Base-by-base conservation (phyloP, 1,140 invertebrate species). In the Papilio polytes region DNA sequence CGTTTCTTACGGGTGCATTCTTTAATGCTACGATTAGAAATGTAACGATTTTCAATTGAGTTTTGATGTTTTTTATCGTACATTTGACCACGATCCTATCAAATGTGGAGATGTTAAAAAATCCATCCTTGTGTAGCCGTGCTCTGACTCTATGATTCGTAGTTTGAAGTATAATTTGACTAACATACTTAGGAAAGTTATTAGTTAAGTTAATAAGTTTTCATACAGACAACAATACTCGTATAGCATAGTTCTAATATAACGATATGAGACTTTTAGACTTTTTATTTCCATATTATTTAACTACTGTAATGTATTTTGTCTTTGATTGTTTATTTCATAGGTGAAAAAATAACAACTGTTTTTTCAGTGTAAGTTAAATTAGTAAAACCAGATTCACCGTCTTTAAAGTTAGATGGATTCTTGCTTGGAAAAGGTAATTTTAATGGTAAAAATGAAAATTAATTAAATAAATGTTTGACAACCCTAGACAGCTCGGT, bases 1-100 rank as follows among this genome's bases (percentile, higher is more conserved):
- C 84, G 78, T 86, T 86, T 81, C 53, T 80, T 46, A 83, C 81
- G 78, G 82, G 81, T 84, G 83, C 81, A 82, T 74, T 66, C 51
- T 80, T 80, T 44, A 74, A 36, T 80, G 66, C 41, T 74, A 80
- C 31, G 53, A 74, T 78, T 79, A 51, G 10, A 36, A 44, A 78
- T 56, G n/a, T 78, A 53, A 26, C 77, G 36, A 56, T 22, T 41
- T 78, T 26, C 53, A 18, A 56, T 56, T 53, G 15, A 44, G 53
- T 53, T 59, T n/a, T 56, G 10, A 63, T 78, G 6, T 78, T 56
- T 56, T 6, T 59, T 31, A 66, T 6, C 10, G 12, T 15, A 26
- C 22, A 31, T 13, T 31, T 66, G 63, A 66, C 26, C 12, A 31
- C 22, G 12, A 26, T 26, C n/a, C 22, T 13, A 1, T 66, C 20